Evolutionary conservation across 2,888 invertebrate genomes (phyloP), one percentile per base, ranked within the genome.

Genomic region (Seira musarum): DNA sequence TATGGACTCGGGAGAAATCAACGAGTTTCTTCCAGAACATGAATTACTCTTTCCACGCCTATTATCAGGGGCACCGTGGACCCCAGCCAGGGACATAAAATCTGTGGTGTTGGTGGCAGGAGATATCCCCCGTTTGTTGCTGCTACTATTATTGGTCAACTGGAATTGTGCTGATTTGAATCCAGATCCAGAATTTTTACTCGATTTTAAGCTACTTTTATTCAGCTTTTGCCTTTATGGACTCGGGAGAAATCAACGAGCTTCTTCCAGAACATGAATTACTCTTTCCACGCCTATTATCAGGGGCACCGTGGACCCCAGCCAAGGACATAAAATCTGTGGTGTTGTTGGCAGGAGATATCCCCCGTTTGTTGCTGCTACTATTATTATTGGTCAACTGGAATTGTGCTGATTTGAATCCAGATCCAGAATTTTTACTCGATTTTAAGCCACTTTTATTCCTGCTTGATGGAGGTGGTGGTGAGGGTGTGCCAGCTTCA

Each of bases 401-500:
- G 53, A 74, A 80, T 25, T 80, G 80, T 10, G 80, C 21, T 0
- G 70, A 49, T 49, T 75, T 80, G 24, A 49, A 80, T 1, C 64
- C 40, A 1, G 25, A n/a, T 5, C 17, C 35, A 63, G 40, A 40
- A 40, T 49, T 71, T 17, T 30, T 60, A 21, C 60, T 70, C 1
- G 21, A 63, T 53, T 69, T 67, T 3, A 24, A 25, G 71, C 67
- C 70, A 68, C 80, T 82, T 70, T 83, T 83, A 53, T n/a, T 53
- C 75, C 80, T 81, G 25, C 81, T 84, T 17, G 80, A 78, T 60
- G 74, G 66, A 10, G 77, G 81, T 2, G 82, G 82, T 3, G 82
- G 79, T 2, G 82, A 77, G 6, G 82, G 76, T n/a, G 84, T 73
- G 13, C 70, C 80, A 13, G 80, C 82, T 30, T 84, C 84, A 19